Evolutionary conservation across 1,140 invertebrate genomes (phyloP), one percentile per base, ranked within the genome.

Genomic region (Drosophila mauritiana): DNA sequence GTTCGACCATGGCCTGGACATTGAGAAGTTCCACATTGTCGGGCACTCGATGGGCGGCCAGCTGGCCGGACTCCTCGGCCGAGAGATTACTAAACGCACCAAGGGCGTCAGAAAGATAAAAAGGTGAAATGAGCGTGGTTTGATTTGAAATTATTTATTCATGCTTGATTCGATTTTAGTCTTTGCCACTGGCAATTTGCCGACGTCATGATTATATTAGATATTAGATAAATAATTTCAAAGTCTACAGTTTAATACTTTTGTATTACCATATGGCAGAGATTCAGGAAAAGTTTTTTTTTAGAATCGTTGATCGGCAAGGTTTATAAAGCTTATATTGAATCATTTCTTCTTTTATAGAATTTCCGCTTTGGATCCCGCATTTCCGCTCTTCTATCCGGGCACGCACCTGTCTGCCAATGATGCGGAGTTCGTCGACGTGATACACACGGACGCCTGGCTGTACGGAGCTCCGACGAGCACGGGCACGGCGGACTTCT

Each of bases 11-110:
- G 93, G 93, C 3, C 51, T 93, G 25, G 78, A 93, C 15, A 52
- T 90, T 27, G 73, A 93, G 0, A 92, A 91, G 13, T 92, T 95
- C n/a, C 96, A 97, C 83, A 84, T 97, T 4, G 93, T 97, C 37
- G 96, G 95, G 0, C 96, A 96, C 88, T 96, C 96, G 5, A 91
- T 97, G 39, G 96, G 96, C 0, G 95, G 95, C 5, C 96, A 97
- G 61, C 93, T 96, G 31, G 94, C 95, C 3, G 96, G 96, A 0
- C 94, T 95, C 52, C 93, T 95, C 1, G 96, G 95, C 0, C 91
- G 91, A 25, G 92, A 92, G 58, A 67, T 94, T 4, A 76, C 82
- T 15, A 86, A 80, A 12, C 74, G 88, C 5, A 77, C 78, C 25
- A 80, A 83, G 37, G 77, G 80, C 15, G 83, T 52, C 0, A 59